Percentiles rank a stretch among this genome's conserved stretches.
phyloP scores from a whole-genome alignment of 2,888 invertebrate species.

The Fabriciana adippe region DNA sequence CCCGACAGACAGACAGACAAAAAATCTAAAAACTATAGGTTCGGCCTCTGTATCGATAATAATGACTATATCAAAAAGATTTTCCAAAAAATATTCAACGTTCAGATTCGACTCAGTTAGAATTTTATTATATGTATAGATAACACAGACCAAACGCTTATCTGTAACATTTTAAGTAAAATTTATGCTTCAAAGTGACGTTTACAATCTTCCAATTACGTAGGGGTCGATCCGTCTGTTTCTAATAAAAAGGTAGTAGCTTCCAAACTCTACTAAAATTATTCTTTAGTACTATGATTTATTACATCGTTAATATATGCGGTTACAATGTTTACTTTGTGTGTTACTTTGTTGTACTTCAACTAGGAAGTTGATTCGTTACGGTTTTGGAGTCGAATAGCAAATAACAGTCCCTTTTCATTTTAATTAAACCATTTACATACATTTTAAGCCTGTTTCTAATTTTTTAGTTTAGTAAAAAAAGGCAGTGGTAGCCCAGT shows the following conservation, averaged over 20 bases:
- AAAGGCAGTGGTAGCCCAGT: no score
- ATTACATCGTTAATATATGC: slow-evolving; percentile 48
- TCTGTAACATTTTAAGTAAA: slow-evolving; percentile 24
- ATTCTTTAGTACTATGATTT: slow-evolving; percentile 54
- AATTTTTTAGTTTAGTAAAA: background rate
- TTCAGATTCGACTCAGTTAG: no score
- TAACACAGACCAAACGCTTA: slow-evolving; percentile 6
- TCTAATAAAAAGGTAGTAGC: slow-evolving; percentile 63
- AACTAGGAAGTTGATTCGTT: slow-evolving; percentile 14
- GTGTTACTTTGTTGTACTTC: slow-evolving; percentile 32
- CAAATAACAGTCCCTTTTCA: background rate
- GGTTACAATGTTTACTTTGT: slow-evolving; percentile 38
- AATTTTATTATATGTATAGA: no score
- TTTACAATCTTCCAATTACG: slow-evolving; percentile 34
- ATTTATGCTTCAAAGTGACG: slow-evolving; percentile 9
- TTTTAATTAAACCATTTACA: background rate
- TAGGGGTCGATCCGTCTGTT: slow-evolving; percentile 50
- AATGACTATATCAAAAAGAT: no score
- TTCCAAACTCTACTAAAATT: slow-evolving; percentile 43
- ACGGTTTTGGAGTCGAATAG: slow-evolving; percentile 2
- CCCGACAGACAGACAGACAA: no score
- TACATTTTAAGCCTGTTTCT: background rate
- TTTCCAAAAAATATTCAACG: no score
- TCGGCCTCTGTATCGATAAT: no score
- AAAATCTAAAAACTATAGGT: no score